These are phyloP conservation scores for Pelmatolapia mariae DNA, from an alignment of 2,113 vertebrate species.

Conservation along the genomic window DNA sequence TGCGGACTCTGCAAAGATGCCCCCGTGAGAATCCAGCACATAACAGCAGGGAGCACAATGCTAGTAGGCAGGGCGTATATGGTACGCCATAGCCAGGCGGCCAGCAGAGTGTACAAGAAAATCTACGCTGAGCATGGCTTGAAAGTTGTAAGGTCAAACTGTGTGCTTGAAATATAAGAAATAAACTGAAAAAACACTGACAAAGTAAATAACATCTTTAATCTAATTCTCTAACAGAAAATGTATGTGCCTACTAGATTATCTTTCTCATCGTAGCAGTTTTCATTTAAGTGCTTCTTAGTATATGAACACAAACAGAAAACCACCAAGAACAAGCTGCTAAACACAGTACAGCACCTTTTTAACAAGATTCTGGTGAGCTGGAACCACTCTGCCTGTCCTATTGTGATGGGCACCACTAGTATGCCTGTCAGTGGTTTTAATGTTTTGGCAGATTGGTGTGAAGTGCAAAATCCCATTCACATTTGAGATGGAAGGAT, in stretches of 20 bases:
- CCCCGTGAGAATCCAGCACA: no score
- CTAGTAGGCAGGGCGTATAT: no score
- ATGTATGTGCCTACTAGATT: background rate
- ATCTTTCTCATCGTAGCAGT: background rate
- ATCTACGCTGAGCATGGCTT: no score
- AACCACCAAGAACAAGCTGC: background rate
- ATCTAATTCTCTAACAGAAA: rapidly evolving
- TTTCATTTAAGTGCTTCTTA: background rate
- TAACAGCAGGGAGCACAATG: no score
- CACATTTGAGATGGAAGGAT: background rate
- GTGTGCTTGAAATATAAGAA: no score
- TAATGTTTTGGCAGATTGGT: background rate
- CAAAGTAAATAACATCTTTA: background rate
- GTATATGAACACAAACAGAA: background rate
- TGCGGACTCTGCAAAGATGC: no score
- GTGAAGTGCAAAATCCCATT: background rate
- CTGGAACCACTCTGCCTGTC: background rate
- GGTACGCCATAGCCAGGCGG: no score
- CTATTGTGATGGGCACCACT: background rate
- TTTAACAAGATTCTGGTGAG: background rate
- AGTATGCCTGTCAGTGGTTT: background rate
- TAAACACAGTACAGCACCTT: background rate
- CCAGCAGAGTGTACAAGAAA: no score
- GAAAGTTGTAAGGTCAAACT: no score
- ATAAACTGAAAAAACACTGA: no score